A percentile compares a stretch with the other conserved stretches of the same genome.
Evolutionary conservation across 2,888 invertebrate species (phyloP).

Genomic region (Nebria brevicollis): DNA sequence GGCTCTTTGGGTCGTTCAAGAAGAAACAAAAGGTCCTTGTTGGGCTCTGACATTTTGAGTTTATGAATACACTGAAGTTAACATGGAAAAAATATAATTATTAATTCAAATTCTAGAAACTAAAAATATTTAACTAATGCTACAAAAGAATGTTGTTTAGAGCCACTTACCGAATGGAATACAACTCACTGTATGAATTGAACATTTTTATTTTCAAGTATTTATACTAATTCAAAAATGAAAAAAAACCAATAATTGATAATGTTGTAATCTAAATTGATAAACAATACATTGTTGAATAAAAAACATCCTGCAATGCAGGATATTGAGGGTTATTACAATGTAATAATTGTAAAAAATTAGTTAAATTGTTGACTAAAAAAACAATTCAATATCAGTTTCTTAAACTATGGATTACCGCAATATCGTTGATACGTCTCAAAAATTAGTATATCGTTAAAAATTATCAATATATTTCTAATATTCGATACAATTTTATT

Average conservation of each 20-base stretch:
- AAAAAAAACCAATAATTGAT: neutral
- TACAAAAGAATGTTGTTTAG: neutral
- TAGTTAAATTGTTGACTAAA: neutral
- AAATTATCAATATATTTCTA: no score
- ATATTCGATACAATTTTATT: no score
- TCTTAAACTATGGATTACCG: neutral
- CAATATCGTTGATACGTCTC: no score
- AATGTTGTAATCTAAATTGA: neutral
- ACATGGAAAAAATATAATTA: neutral
- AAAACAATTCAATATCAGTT: neutral
- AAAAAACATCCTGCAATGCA: neutral
- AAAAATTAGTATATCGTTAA: no score
- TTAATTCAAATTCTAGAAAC: no score
- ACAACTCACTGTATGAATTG: neutral
- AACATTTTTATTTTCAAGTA: neutral
- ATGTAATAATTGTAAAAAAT: neutral
- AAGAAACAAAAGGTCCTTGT: conserved; percentile 61
- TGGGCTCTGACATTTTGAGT: conserved; percentile 19
- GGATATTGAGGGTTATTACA: neutral
- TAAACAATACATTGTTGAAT: neutral
- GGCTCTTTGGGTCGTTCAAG: conserved; percentile 73
- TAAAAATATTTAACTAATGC: no score
- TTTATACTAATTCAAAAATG: neutral
- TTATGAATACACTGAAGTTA: neutral
- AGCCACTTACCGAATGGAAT: neutral